Conservation (phyloP, 1,140 invertebrate species). For the Neodiprion pinetum region DNA sequence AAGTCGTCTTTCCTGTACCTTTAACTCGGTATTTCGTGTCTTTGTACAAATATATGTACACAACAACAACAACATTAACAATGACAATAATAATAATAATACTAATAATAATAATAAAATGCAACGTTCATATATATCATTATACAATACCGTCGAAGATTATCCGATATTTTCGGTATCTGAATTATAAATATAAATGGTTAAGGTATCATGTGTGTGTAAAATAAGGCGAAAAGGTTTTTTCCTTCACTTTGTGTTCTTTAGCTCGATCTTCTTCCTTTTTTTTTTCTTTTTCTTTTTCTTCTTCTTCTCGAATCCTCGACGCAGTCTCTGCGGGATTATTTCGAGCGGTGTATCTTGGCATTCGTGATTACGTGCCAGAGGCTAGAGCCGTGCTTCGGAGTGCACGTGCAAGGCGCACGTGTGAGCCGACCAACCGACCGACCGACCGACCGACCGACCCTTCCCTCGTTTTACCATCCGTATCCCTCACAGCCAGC, state of each 20-base stretch:
- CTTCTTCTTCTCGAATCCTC: not conserved
- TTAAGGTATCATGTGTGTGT: too few relatives aligned
- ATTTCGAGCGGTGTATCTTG: slow-evolving; percentile 55
- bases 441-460: slow-evolving; percentile 53
- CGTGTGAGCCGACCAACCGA: slow-evolving; percentile 46
- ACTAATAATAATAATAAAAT: too few relatives aligned
- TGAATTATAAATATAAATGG: too few relatives aligned
- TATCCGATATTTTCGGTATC: too few relatives aligned
- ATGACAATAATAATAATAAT: too few relatives aligned
- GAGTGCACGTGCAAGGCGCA: slow-evolving; percentile 59
- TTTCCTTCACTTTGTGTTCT: not conserved
- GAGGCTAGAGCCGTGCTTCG: slow-evolving; percentile 51
- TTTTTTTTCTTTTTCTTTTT: not conserved
- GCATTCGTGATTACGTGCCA: slow-evolving; percentile 56
- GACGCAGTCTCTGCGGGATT: slow-evolving; percentile 34
- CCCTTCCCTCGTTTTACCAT: slow-evolving; percentile 31
- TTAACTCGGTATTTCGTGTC: too few relatives aligned
- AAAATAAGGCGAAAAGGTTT: too few relatives aligned
- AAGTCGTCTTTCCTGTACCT: too few relatives aligned
- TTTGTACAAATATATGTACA: too few relatives aligned
- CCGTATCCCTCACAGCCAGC: not conserved
- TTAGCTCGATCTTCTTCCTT: slow-evolving; percentile 3
- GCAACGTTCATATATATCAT: too few relatives aligned
- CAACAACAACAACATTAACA: too few relatives aligned
- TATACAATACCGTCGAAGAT: too few relatives aligned